These are phyloP conservation scores for Polypterus bichir DNA, from an alignment of 2,113 vertebrate species.

Conservation along the genomic window DNA sequence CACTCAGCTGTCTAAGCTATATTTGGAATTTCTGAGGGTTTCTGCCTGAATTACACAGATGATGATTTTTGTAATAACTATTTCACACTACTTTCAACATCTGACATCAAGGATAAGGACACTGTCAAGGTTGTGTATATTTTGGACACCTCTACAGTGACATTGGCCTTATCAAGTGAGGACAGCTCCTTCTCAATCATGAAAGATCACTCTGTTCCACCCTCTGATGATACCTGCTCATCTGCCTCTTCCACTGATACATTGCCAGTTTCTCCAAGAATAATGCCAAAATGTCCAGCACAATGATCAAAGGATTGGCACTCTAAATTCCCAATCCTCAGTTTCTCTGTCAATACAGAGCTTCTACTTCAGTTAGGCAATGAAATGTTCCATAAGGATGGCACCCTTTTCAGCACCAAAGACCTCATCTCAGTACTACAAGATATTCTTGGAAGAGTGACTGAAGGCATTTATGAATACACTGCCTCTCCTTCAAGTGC, in stretches of 20 bases:
- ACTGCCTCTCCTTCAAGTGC: background rate
- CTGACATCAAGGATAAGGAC: constrained; percentile 22
- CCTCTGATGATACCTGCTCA: no score
- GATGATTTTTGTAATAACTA: constrained; percentile 17
- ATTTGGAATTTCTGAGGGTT: constrained; percentile 11
- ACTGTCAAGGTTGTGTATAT: constrained; percentile 21
- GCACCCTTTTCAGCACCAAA: constrained; percentile 2
- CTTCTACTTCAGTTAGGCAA: constrained; percentile 19
- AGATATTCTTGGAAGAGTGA: constrained; percentile 5
- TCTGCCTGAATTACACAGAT: constrained; percentile 17
- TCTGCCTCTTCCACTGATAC: background rate
- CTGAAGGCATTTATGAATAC: constrained; percentile 5
- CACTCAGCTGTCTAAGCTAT: constrained; percentile 11
- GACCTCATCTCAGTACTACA: background rate
- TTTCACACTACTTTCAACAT: constrained; percentile 17
- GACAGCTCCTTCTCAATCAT: constrained; percentile 5
- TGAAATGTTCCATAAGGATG: constrained; percentile 18
- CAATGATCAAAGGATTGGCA: constrained; percentile 18
- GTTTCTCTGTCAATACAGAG: constrained; percentile 24
- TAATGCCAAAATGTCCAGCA: constrained; percentile 8
- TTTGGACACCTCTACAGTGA: constrained; percentile 10
- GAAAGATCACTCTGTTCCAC: background rate
- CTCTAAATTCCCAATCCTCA: constrained; percentile 24
- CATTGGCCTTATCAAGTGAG: constrained; percentile 10
- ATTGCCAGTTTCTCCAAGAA: constrained; percentile 9